Base-by-base conservation (phyloP, 2,888 invertebrate genomes). In the Drosophila mayaguana region DNA sequence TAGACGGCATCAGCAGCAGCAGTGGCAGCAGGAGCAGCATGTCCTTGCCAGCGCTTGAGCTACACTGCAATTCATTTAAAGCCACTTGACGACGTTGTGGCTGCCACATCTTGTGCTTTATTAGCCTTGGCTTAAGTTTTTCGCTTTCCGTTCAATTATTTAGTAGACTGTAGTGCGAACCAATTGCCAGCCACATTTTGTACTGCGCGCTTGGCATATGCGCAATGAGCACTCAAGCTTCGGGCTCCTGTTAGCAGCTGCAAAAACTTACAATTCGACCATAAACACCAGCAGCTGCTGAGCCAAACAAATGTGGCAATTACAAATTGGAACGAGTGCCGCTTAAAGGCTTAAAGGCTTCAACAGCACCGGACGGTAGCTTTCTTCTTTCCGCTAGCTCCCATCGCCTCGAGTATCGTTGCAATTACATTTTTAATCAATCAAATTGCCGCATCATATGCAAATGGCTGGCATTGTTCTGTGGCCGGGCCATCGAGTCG, bases 401-500 rank as follows among this genome's bases (percentile, higher is more conserved):
- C 18, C 7, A 54, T 22, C 16, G 53, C 53, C 53, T 38, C 53
- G 16, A 38, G 53, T 5, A 53, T 22, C 34, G 11, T 45, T 60
- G 69, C 64, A 81, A 86, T 81, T 87, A 69, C 66, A 75, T 81
- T 82, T 87, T 84, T 84, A 85, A 84, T 84, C 84, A 82, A 84
- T 87, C 85, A 84, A 76, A 77, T 76, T 72, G 74, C 72, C 59
- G 54, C 63, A 46, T 69, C 72, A 54, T 68, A 71, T 82, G 80
- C 75, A 84, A 78, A 84, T 83, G 73, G 46, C 25, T 61, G 56
- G 45, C 56, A 72, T 55, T 65, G 59, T 60, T 20, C 50, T 34
- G n/a, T 25, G 18, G 28, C 11, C 20, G 28, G 34, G 46, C 42
- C 55, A 62, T 45, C 64, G 65, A 45, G 51, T 67, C 83, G 81